Base-by-base conservation (phyloP, 2,113 vertebrate genomes). In the Alethe castanea region DNA sequence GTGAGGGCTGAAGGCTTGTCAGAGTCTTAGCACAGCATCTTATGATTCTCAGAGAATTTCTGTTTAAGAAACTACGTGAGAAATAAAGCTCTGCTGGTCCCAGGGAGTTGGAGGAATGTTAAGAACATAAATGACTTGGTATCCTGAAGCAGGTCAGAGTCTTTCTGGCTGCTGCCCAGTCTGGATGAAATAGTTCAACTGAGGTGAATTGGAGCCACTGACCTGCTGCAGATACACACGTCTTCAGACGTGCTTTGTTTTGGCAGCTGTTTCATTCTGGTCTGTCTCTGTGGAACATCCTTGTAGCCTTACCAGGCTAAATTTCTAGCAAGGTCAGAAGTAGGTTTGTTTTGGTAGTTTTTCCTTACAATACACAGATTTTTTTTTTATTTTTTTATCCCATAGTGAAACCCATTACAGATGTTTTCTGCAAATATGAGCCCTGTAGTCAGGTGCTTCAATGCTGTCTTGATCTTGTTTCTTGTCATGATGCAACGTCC, bases 211-310 rank as follows among this genome's bases (percentile, higher is more conserved):
- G 29, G 64, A 67, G 66, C 83, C 79, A 52, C 59, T 91, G 80
- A 83, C 84, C 69, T 8, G 11, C 77, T 92, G 93, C 56, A 11
- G 23, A 59, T 65, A 59, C 26, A 15, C 45, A 53, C 1, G 2
- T 87, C 40, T 93, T 53, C 56, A 78, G 69, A 33, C 44, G 19
- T 70, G 45, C 66, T 93, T 22, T 31, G 0, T 82, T 45, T 86
- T 88, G 72, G 72, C 92, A 93, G 38, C 57, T 64, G 26, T 90
- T 95, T 90, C 23, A 66, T 86, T 94, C 56, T 50, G 56, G 72
- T 65, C 71, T 97, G 79, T 97, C 95, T 95, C 33, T 74, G 33
- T 65, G 61, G 48, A 97, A 94, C 95, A 96, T 66, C 71, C 80
- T n/a, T 62, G 11, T 61, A 87, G 61, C 40, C 53, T 93, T 96